These are phyloP conservation scores for Pyrrhia umbra DNA, from an alignment of 2,888 invertebrate genomes.

Conservation along the genomic window DNA sequence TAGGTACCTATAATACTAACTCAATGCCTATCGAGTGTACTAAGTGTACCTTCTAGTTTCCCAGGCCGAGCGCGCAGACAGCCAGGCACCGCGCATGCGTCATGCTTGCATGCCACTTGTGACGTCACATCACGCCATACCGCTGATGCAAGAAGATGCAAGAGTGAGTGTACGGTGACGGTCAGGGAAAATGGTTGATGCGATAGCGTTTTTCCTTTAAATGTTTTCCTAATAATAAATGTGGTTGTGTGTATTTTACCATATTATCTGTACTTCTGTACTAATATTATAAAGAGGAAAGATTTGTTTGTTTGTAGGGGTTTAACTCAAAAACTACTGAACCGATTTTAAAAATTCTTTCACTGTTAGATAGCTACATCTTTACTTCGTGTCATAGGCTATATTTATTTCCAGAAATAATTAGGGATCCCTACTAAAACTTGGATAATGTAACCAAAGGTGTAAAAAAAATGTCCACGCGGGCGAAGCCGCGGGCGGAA, in stretches of 20 bases:
- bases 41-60: not conserved
- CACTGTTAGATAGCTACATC: too few species aligned
- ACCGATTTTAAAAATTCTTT: too few species aligned
- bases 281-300: too few species aligned
- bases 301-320: not conserved
- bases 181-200: not conserved
- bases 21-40: conserved; percentile 5
- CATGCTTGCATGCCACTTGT: conserved; percentile 15
- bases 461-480: too few species aligned
- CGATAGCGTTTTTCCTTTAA: not conserved
- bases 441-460: too few species aligned
- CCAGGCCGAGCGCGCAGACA: conserved; percentile 23
- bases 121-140: conserved; percentile 47
- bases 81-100: conserved; percentile 43
- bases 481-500: too few species aligned
- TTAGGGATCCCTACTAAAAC: too few species aligned
- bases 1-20: not conserved
- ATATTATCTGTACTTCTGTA: not conserved
- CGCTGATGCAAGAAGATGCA: conserved; percentile 36
- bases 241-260: not conserved
- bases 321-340: too few species aligned
- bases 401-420: too few species aligned
- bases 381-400: too few species aligned
- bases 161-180: not conserved
- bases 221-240: not conserved